A percentile compares a stretch with the other conserved stretches of the same genome.
Conservation (phyloP, 2,888 invertebrate species). For the Laothoe populi region DNA sequence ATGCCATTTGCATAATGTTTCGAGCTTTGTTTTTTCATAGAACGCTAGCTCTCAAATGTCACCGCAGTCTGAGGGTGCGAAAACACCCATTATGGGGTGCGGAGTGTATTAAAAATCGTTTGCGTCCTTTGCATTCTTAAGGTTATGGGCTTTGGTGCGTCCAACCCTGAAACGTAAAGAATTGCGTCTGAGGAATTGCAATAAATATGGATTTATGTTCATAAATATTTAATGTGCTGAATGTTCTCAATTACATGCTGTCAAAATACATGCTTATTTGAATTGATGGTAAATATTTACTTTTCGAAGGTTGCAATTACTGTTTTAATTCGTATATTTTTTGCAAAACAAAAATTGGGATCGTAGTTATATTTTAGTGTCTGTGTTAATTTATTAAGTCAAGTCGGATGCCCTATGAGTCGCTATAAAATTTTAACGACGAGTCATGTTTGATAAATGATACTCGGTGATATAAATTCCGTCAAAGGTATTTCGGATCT, state of each 20-base stretch:
- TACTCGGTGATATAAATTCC: too few relatives aligned
- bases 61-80: constrained; percentile 80
- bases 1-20: constrained; percentile 84
- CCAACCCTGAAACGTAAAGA: constrained; percentile 32
- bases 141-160: constrained; percentile 70
- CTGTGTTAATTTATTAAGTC: too few relatives aligned
- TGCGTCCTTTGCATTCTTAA: constrained; percentile 79
- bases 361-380: too few relatives aligned
- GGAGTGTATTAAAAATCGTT: constrained; percentile 81
- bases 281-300: constrained; percentile 12
- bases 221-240: constrained; percentile 15
- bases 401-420: too few relatives aligned
- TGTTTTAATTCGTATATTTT: background rate
- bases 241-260: constrained; percentile 16
- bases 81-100: constrained; percentile 79
- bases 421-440: too few relatives aligned
- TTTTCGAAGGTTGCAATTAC: background rate
- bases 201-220: constrained; percentile 22
- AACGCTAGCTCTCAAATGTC: constrained; percentile 81
- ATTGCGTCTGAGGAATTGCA: constrained; percentile 28
- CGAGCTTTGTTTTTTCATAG: constrained; percentile 82
- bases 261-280: constrained; percentile 6
- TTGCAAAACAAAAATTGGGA: too few relatives aligned
- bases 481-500: too few relatives aligned
- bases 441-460: too few relatives aligned